These are phyloP conservation scores for Danaus chrysippus DNA, from an alignment of 2,888 invertebrate genomes.

Conservation along the genomic window DNA sequence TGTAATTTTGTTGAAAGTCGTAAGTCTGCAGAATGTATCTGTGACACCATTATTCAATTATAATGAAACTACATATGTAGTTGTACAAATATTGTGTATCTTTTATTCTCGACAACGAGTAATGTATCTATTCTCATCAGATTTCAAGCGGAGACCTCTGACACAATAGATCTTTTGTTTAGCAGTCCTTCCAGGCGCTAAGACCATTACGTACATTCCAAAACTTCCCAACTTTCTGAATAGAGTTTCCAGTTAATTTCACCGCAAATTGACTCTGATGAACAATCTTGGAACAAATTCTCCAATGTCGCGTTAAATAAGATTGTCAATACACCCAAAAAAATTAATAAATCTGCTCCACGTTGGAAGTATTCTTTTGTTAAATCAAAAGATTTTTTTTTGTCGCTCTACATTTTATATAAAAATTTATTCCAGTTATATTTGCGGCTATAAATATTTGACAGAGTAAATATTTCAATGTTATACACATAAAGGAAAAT, in stretches of 20 bases:
- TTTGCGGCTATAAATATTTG: neutral
- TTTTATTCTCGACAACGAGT: neutral
- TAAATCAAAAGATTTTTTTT: neutral
- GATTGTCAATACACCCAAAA: conserved; percentile 14
- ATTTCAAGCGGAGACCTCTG: conserved; percentile 19
- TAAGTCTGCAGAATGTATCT: no score
- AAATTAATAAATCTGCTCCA: neutral
- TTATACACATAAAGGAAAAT: conserved; percentile 6
- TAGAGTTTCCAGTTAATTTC: conserved; percentile 61
- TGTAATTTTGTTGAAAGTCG: no score
- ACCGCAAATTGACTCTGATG: conserved; percentile 51
- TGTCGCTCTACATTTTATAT: neutral
- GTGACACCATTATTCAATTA: no score
- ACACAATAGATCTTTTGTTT: conserved; percentile 53
- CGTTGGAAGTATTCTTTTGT: neutral
- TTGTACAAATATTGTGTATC: neutral
- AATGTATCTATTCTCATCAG: conserved; percentile 15
- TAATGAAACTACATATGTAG: no score
- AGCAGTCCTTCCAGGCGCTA: conserved; percentile 37
- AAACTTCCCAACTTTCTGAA: conserved; percentile 60
- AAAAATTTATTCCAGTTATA: neutral
- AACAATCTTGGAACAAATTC: conserved; percentile 26
- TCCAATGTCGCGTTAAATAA: conserved; percentile 18
- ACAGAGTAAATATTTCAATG: neutral
- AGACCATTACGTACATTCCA: conserved; percentile 59